Base-by-base conservation (phyloP, 2,888 invertebrate species). In the Ornithoptera alexandrae region DNA sequence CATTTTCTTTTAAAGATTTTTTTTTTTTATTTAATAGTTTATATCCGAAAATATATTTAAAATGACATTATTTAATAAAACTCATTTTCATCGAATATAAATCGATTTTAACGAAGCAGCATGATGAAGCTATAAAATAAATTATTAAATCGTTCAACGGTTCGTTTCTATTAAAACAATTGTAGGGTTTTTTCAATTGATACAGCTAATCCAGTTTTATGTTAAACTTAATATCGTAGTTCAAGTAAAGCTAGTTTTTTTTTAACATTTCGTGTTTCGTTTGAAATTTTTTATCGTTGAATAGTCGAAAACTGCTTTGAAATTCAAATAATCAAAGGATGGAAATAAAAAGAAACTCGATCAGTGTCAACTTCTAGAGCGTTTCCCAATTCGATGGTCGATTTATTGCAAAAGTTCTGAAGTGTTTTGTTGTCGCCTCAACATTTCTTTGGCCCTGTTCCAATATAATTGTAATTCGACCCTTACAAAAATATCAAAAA, bases 341-440 rank as follows among this genome's bases (percentile, higher is more conserved):
- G 15, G 42, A 15, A 53, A 69, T 65, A 65, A 69, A 62, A 58
- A 62, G 39, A 50, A 69, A 69, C 42, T 65, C 65, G 57, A 69
- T 62, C 58, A 70, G 62, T 59, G 70, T 66, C 62, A 70, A 66
- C 62, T 69, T 56, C 10, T 62, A 58, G 61, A 58, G 58, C 20
- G 58, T 36, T 20, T n/a, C 59, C 62, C 58, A 65, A 46, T 66
- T 70, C 70, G 62, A 62, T 70, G 39, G 66, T 62, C 36, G 62
- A 70, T 70, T 70, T 66, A 70, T 66, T 66, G 62, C 30, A 58
- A 66, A 70, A 70, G 66, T 66, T 70, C 46, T 53, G 70, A 24
- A 65, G 56, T 69, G 61, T 66, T 70, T 66, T 70, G 70, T 66
- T 70, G 70, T 61, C 70, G 62, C 66, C 70, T 66, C 5, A 63